A percentile compares a stretch with the other conserved stretches of the same genome.
Conservation (phyloP, 2,888 invertebrate genomes). For the Pollenia angustigena region DNA sequence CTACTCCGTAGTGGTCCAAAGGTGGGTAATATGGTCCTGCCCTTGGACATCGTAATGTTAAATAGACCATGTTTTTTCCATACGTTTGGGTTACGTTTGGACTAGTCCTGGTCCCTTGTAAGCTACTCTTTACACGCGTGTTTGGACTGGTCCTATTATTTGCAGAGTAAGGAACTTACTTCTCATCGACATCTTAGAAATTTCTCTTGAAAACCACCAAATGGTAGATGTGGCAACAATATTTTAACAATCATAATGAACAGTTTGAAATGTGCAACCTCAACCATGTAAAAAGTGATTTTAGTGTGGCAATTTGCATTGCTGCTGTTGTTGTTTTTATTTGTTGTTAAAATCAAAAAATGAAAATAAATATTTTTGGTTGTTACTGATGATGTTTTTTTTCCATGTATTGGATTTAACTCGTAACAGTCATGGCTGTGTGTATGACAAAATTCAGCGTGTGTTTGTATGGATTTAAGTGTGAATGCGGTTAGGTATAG, state of each 20-base stretch:
- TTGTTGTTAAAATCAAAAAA: neutral
- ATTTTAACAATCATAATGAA: neutral
- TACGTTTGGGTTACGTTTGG: no score
- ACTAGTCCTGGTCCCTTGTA: no score
- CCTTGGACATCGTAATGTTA: no score
- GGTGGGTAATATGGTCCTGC: no score
- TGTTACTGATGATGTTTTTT: conserved; percentile 35
- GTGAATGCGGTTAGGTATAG: conserved; percentile 48
- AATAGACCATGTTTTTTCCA: no score
- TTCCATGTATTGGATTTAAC: conserved; percentile 40
- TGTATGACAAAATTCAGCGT: conserved; percentile 1
- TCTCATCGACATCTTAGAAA: neutral
- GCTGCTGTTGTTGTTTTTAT: conserved; percentile 17
- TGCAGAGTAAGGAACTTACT: neutral
- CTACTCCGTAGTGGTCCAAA: no score
- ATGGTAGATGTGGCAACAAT: neutral
- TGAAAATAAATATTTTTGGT: neutral
- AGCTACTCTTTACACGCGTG: no score
- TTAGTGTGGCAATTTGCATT: conserved; percentile 47
- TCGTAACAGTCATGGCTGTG: conserved; percentile 2
- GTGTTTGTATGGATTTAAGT: neutral
- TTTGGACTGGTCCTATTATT: no score
- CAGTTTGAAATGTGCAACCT: neutral
- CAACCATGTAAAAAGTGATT: conserved; percentile 47
- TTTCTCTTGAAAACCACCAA: neutral